Base-by-base conservation (phyloP, 1,140 invertebrate species). In the Brachionus rotundiformis region DNA sequence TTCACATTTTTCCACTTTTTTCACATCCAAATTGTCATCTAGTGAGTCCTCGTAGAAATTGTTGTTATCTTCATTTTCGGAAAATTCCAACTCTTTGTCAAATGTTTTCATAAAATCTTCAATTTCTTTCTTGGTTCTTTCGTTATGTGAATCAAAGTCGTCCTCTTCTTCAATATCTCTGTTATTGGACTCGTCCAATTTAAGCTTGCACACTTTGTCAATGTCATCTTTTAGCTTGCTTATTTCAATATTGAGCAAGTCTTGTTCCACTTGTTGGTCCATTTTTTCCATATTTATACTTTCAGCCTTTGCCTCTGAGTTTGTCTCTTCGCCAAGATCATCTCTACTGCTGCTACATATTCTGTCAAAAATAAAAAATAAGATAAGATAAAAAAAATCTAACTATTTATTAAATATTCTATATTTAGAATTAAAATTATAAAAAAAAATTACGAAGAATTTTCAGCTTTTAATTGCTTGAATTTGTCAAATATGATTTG, bases 91-190 rank as follows among this genome's bases (percentile, higher is more conserved):
- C 36, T 68, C 63, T 39, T 68, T 39, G 31, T 68, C 63, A 36
- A 68, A 68, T 7, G 33, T 68, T 68, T 36, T 33, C 63, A 68
- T 68, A 19, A 68, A 68, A 16, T 68, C 63, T 39, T 68, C 63
- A 33, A 68, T 68, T 68, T 68, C 63, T 68, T 33, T 68, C 2
- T 68, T 68, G 1, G 63, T 68, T 36, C 29, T 36, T 68, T 68
- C 16, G 8, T 68, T 68, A 5, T 19, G 16, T 11, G 31, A 33
- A 36, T 68, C 31, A 23, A 68, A 68, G 16, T 68, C 31, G 11
- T 68, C 31, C n/a, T 68, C 27, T 13, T 33, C 61, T 63, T 63
- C 61, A 16, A 63, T 63, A 27, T 63, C 61, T 63, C n/a, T 63
- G 33, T 19, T n/a, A n/a, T n/a, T 36, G n/a, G 27, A 33, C 3